Evolutionary conservation across 2,113 vertebrate genomes (phyloP), one percentile per base, ranked within the genome.

Genomic region (Colaptes auratus): DNA sequence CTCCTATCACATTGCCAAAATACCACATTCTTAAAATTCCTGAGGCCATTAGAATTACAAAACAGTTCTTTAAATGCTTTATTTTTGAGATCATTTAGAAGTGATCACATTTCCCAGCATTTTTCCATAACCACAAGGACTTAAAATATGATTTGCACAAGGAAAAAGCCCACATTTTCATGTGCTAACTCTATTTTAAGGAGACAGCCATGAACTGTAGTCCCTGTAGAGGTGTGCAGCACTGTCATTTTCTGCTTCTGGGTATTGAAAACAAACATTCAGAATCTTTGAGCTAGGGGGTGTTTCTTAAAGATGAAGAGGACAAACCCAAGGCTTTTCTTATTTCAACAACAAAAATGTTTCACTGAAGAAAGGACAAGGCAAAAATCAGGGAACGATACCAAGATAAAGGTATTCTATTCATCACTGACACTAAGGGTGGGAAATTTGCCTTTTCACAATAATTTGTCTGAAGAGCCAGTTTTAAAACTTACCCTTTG

Each of bases 381-480:
- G 30, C 20, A 86, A 79, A 95, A 66, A 59, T 58, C 39, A 72
- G 31, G 59, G 31, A 70, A 85, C 80, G 36, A 85, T 70, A 83
- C 30, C 70, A 72, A 63, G 18, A 33, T 55, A 52, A 53, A 52
- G 16, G 48, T 25, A 55, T 11, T 64, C 19, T 61, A 4, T 70
- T 95, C 42, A 91, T 76, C 30, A 67, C 24, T 55, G n/a, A 77
- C 25, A 19, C 12, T 64, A 59, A 46, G 15, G 87, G 78, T 46
- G 65, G 78, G 82, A 94, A 90, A 82, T 89, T 58, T 95, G 65
- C 50, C 81, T 96, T 96, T 96, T 70, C 73, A 69, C 91, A 73
- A 77, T 42, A 83, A 84, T 92, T 86, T 78, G 79, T 79, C 13
- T 85, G 60, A 94, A 95, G 82, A 63, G 63, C 88, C 89, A 77